Evolutionary conservation across 2,797 vertebrate species (phyloP), one percentile per base, ranked within the genome.

Genomic region (Ibycter americanus): DNA sequence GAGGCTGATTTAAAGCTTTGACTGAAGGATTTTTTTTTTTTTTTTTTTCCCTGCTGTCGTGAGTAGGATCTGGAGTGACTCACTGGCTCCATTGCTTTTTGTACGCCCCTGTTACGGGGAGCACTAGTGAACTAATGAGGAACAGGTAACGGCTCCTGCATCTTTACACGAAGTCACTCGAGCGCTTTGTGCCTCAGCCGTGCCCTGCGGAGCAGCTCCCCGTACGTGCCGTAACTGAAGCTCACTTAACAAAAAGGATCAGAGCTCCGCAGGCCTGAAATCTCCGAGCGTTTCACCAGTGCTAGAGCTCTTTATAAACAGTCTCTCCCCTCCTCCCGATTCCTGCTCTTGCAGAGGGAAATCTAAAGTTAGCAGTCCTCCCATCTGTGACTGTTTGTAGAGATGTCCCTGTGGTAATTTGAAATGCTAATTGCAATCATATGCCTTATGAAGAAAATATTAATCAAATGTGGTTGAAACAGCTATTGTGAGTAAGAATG

Each of bases 401-500:
- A 95, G 89, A 90, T 91, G 94, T 94, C 88, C 93, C 88, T 67
- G 83, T 77, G 94, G 94, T 94, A 91, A 96, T 97, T 96, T 95
- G 96, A 96, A 95, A 96, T 97, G 95, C 93, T 97, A 97, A 96
- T 97, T 96, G 95, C 91, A 65, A 87, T 96, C 96, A 95, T 90
- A 93, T 94, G 96, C 88, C 79, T 93, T 70, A 89, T 23, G 77
- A 91, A 94, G 96, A 93, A 93, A 96, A 91, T 97, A 96, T 94
- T 96, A 95, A 96, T 96, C 90, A 89, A 95, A 93, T 22, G 83
- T 72, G 86, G 70, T 65, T 77, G 85, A 82, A 92, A 68, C 87
- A 72, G 90, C 74, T 71, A 59, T 73, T 82, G 91, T 80, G 90
- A 90, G 14, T 72, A 82, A 47, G 85, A 78, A 56, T 15, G 88